Base-by-base conservation (phyloP, 2,888 invertebrate species). In the Amblyjoppa proteus region DNA sequence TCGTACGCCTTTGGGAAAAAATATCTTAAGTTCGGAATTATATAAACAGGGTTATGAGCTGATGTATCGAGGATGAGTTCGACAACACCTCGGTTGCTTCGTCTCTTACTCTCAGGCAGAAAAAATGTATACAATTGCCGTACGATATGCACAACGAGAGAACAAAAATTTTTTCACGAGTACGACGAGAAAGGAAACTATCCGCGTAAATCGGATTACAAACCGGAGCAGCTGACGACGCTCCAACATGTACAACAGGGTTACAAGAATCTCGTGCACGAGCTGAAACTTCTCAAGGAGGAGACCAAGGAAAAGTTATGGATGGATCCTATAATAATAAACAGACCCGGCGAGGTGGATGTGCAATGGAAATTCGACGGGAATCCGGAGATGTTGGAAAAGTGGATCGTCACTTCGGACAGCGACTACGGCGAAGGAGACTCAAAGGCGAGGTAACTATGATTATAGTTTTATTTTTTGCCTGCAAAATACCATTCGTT, bases 351-450 rank as follows among this genome's bases (percentile, higher is more conserved):
- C 64, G 97, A 98, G 94, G 96, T 96, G 5, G 97, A 98, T 90
- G 94, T 97, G 49, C 91, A 96, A 1, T 98, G 97, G 96, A 95
- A 96, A 90, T 98, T 98, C 93, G 92, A 94, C 83, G 95, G 95
- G 88, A 94, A 95, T 56, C 95, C 95, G 0, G 94, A 95, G 31
- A 95, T 95, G 0, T 90, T 98, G 3, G 95, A 97, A 1, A 94
- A 96, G 61, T 98, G 97, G 96, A 94, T 96, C 20, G 95, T 96
- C 0, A 97, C 97, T 0, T 94, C 96, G 77, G 99, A 99, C 92
- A 96, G 96, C 84, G 98, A 98, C 94, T 97, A 97, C 91, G 96
- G 96, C 81, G 96, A 97, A 92, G 99, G 99, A 0, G 96, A 81
- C 76, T 94, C 94, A 13, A 90, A 58, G 13, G 92, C 91, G 11